Evolutionary conservation across 1,140 invertebrate genomes (phyloP), one percentile per base, ranked within the genome.

Genomic region (Rhyacophila brunnea): DNA sequence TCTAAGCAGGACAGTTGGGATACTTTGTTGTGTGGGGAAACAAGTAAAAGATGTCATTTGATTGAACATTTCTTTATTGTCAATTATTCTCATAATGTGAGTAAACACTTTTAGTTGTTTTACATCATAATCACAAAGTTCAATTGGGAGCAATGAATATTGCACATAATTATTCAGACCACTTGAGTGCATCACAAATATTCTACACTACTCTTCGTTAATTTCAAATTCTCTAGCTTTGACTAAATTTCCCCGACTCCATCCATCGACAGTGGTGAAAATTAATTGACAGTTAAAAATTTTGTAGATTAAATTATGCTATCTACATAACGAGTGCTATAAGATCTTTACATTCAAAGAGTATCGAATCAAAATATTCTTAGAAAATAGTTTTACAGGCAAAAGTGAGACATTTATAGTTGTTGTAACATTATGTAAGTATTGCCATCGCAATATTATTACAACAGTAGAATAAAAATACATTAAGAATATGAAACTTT

Each of bases 261-360:
- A 13, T n/a, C 15, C n/a, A 45, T 45, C 13, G 4, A 17, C 43
- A 15, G 11, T 19, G n/a, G 4, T 45, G 9, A 45, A 17, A 9
- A 28, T 28, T 28, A 45, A 45, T 45, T 45, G 43, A 45, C 43
- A 45, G 17, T 19, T 17, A 13, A 40, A n/a, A 40, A n/a, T 40
- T 40, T 6, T 28, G 23, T 28, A 9, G 23, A 28, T 28, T 13
- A 40, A 40, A 40, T 15, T 15, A 40, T 19, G 10, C 18, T 19
- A 17, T 45, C 43, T 45, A 45, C 43, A 19, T 45, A 45, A 45
- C 43, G 43, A 45, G 43, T 45, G 43, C 43, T n/a, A 40, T 3
- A 28, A 28, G 23, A 28, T 28, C 9, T 28, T 28, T 28, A 28
- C 23, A 5, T 28, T 28, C 23, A 28, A 28, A 40, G 38, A 40